Conservation (phyloP, 2,888 invertebrate genomes). For the Teinopalpus imperialis region DNA sequence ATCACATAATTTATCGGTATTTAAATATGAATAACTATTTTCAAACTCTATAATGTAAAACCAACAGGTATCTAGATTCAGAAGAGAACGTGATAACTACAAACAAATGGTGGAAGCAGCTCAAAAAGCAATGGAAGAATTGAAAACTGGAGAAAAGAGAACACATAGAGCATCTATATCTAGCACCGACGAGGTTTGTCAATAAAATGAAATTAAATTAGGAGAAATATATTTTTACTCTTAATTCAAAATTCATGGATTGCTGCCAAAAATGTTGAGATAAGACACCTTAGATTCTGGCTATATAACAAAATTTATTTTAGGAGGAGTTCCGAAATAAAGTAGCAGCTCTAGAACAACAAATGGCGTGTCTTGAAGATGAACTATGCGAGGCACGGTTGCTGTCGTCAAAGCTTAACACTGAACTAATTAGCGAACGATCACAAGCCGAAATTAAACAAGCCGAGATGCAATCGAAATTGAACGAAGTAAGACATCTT, state of each 20-base stretch:
- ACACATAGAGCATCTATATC: constrained; percentile 84
- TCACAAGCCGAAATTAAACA: constrained; percentile 93
- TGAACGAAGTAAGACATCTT: constrained; percentile 87
- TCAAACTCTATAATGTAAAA: too few relatives aligned
- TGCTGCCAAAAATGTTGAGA: too few relatives aligned
- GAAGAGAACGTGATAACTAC: constrained; percentile 93
- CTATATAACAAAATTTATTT: too few relatives aligned
- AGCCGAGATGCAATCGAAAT: constrained; percentile 93
- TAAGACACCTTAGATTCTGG: too few relatives aligned
- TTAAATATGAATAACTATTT: too few relatives aligned
- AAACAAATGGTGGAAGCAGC: constrained; percentile 95
- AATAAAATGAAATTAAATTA: neutral
- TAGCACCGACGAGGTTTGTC: constrained; percentile 86
- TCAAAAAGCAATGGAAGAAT: constrained; percentile 90
- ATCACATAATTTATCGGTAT: too few relatives aligned
- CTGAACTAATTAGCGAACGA: constrained; percentile 94
- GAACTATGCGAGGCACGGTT: constrained; percentile 92
- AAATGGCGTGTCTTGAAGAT: constrained; percentile 93
- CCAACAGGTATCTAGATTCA: constrained; percentile 86
- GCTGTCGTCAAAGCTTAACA: constrained; percentile 91
- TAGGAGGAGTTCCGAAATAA: constrained; percentile 87
- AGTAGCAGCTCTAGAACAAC: constrained; percentile 89
- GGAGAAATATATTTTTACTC: neutral
- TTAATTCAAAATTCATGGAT: too few relatives aligned
- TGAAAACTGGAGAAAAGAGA: constrained; percentile 83